A percentile compares a stretch with the other conserved stretches of the same genome.
Evolutionary conservation across 2,113 vertebrate genomes (phyloP).

Genomic region (Coracopsis vasa): DNA sequence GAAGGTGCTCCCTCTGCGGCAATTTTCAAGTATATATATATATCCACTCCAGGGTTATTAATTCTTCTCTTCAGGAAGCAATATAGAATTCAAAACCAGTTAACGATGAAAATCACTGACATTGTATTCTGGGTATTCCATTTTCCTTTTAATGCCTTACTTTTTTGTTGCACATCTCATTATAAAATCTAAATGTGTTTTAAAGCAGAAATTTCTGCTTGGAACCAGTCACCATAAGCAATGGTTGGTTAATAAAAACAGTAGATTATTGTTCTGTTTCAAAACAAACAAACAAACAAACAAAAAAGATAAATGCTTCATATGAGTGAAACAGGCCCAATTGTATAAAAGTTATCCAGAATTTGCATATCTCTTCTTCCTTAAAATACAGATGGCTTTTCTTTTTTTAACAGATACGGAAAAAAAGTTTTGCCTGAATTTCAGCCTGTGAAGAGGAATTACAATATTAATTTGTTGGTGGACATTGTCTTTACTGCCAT

Average conservation of each 20-base stretch:
- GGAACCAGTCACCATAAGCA: neutral
- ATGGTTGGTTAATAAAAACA: neutral
- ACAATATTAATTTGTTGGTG: neutral
- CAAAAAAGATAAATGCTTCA: neutral
- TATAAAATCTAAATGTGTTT: neutral
- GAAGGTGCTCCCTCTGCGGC: neutral
- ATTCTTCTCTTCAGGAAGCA: neutral
- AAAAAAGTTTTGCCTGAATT: neutral
- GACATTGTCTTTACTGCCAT: neutral
- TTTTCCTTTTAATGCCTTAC: neutral
- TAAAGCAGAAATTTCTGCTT: neutral
- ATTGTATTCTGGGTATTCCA: neutral
- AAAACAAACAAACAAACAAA: neutral
- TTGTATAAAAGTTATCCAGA: neutral
- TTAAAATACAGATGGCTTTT: neutral
- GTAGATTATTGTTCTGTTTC: neutral
- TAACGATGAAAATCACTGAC: neutral
- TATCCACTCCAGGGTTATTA: neutral
- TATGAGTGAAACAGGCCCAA: neutral
- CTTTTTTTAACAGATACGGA: neutral
- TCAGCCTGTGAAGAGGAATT: neutral
- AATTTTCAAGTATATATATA: accelerated
- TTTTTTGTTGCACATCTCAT: neutral
- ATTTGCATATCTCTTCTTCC: neutral
- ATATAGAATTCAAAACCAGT: neutral